Evolutionary conservation across 1,140 invertebrate genomes (phyloP), one percentile per base, ranked within the genome.

Genomic region (Penaeus vannamei): DNA sequence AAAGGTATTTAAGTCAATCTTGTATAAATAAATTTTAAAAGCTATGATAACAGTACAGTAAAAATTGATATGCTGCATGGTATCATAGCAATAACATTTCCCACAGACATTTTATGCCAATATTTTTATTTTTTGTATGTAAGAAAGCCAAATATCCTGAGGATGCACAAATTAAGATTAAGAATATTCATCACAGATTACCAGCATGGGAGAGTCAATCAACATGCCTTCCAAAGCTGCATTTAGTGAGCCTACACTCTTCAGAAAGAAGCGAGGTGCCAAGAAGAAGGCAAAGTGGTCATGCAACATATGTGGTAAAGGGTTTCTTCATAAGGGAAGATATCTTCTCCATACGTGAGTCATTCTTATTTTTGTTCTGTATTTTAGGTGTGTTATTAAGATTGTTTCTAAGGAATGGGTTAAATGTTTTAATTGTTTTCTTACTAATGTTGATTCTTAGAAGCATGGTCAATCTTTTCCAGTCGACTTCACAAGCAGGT

Each of bases 261-360:
- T 90, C 79, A 29, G 84, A 4, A 90, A 86, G 79, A 90, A 87
- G 69, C 79, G 84, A 80, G 87, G 90, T 23, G 84, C 84, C 81
- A 86, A 84, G 46, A 91, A 89, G 80, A 91, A 87, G 77, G 87
- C 87, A 20, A 89, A 89, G 53, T 90, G 89, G 87, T 79, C 80
- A 36, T 91, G 90, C 84, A 85, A 89, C 61, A 77, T 91, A 14
- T 91, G 90, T 89, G 90, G 87, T 17, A 91, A 91, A 53, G 85
- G 87, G 23, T 91, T 91, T 64, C 76, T 91, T 26, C 87, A 87
- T 36, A 89, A 91, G 59, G 90, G 90, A 29, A 82, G 90, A 86
- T 91, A 87, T 72, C 82, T 85, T n/a, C 76, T 89, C 53, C 90
- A 91, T 76, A 90, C 80, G 90, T 91, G 84, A 89, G 90, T 87